Conservation (phyloP, 2,797 vertebrate species). For the Acanthopagrus latus region DNA sequence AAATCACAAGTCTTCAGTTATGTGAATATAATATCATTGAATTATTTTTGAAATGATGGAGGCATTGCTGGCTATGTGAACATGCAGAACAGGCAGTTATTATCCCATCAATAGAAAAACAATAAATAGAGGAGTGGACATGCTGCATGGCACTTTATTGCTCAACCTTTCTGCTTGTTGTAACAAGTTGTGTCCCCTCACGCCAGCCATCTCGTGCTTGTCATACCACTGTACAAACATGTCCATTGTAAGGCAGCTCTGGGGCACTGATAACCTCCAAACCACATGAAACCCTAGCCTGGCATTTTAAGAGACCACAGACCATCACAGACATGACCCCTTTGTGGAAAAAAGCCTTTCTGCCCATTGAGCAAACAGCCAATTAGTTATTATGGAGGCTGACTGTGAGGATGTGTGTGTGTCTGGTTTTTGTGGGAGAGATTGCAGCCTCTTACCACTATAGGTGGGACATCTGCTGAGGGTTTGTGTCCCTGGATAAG, state of each 20-base stretch:
- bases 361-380: slow-evolving; percentile 82
- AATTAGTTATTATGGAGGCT: slow-evolving; percentile 80
- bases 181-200: slow-evolving; percentile 7
- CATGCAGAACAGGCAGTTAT: neutral
- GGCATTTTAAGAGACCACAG: slow-evolving; percentile 68
- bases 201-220: slow-evolving; percentile 18
- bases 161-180: slow-evolving; percentile 1
- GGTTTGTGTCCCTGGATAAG: slow-evolving; percentile 78
- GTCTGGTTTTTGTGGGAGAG: slow-evolving; percentile 53
- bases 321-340: slow-evolving; percentile 64
- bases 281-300: slow-evolving; percentile 78
- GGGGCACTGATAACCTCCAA: slow-evolving; percentile 64
- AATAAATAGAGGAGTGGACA: neutral
- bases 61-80: neutral
- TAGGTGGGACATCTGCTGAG: slow-evolving; percentile 82
- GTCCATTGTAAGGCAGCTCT: slow-evolving; percentile 63
- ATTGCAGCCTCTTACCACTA: slow-evolving; percentile 70
- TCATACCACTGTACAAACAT: slow-evolving; percentile 63
- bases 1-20: neutral
- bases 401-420: slow-evolving; percentile 42
- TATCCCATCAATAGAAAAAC: neutral
- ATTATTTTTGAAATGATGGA: neutral
- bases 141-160: neutral
- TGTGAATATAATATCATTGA: neutral
- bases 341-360: slow-evolving; percentile 78